Conservation (phyloP, 30 jellyfish, hydroid and myxozoan species). For the Turritopsis rubra region DNA sequence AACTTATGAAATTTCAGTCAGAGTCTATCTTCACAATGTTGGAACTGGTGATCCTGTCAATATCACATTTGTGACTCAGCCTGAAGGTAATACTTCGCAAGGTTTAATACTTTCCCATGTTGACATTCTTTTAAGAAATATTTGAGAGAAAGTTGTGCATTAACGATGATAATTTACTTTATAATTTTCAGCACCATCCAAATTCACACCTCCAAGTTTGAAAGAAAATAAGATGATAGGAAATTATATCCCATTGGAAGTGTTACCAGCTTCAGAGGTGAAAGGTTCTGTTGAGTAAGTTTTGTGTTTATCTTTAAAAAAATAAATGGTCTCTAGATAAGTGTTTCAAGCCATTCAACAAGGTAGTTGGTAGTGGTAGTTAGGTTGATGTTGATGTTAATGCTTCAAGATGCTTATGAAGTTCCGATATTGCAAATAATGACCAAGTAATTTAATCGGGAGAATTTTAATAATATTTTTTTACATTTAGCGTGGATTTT, state of each 20-base stretch:
- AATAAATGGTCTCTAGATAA: neutral
- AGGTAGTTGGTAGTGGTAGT: too few species aligned
- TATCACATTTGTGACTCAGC: constrained; percentile 10
- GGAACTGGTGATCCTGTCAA: constrained; percentile 36
- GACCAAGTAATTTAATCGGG: too few species aligned
- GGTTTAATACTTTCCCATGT: neutral
- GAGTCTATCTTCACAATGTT: constrained; percentile 14
- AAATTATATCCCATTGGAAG: constrained; percentile 21
- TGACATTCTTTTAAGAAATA: neutral
- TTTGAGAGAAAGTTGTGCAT: neutral
- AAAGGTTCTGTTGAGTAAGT: constrained; percentile 82
- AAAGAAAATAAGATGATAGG: neutral
- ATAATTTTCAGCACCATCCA: neutral
- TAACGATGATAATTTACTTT: too few species aligned
- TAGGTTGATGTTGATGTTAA: too few species aligned
- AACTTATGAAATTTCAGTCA: constrained; percentile 5
- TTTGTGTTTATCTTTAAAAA: neutral
- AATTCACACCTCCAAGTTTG: neutral
- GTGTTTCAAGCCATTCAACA: too few species aligned
- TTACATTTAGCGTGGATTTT: too few species aligned
- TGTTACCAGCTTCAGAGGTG: constrained; percentile 61
- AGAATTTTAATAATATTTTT: too few species aligned
- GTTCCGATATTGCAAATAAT: too few species aligned
- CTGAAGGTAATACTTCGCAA: constrained; percentile 21
- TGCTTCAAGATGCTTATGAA: too few species aligned